Evolutionary conservation across 1,140 invertebrate species (phyloP).

Genomic region (Drosophila yakuba): DNA sequence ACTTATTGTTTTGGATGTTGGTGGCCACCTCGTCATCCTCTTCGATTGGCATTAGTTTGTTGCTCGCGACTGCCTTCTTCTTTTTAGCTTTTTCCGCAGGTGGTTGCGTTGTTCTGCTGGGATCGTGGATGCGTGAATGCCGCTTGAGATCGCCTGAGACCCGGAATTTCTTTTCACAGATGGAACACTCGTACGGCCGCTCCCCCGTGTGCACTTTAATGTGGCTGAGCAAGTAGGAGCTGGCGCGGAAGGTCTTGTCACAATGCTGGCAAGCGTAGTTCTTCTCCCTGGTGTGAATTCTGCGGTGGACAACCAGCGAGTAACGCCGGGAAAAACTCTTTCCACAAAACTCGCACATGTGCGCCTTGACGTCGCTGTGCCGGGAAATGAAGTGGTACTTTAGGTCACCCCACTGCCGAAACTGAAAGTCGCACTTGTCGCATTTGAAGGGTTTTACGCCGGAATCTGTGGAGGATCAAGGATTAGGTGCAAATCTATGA

Average conservation of each 20-base stretch:
- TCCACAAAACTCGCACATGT: slow-evolving; percentile 95
- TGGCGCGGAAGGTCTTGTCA: slow-evolving; percentile 92
- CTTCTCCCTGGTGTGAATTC: slow-evolving; percentile 95
- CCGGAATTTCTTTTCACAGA: slow-evolving; percentile 93
- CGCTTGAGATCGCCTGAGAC: slow-evolving; percentile 94
- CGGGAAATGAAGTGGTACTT: slow-evolving; percentile 95
- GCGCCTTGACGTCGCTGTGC: slow-evolving; percentile 92
- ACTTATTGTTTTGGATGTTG: slow-evolving; percentile 47
- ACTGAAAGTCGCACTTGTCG: slow-evolving; percentile 89
- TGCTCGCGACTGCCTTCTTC: slow-evolving; percentile 6
- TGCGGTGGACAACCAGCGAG: slow-evolving; percentile 94
- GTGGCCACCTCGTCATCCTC: slow-evolving; percentile 10
- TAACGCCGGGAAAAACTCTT: slow-evolving; percentile 97
- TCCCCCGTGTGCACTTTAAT: slow-evolving; percentile 96
- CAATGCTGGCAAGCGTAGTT: slow-evolving; percentile 96
- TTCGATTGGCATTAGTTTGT: slow-evolving; percentile 28
- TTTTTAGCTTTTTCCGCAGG: slow-evolving; percentile 3
- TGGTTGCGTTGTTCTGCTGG: slow-evolving; percentile 21
- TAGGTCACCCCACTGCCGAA: slow-evolving; percentile 94
- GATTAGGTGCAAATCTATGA: neutral
- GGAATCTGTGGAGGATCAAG: slow-evolving; percentile 85
- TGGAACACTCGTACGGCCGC: slow-evolving; percentile 91
- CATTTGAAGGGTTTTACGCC: slow-evolving; percentile 93
- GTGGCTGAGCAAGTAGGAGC: slow-evolving; percentile 94
- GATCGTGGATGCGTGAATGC: slow-evolving; percentile 92